These are phyloP conservation scores for Machaerirhynchus nigripectus DNA, from an alignment of 2,113 vertebrate species.

Conservation along the genomic window DNA sequence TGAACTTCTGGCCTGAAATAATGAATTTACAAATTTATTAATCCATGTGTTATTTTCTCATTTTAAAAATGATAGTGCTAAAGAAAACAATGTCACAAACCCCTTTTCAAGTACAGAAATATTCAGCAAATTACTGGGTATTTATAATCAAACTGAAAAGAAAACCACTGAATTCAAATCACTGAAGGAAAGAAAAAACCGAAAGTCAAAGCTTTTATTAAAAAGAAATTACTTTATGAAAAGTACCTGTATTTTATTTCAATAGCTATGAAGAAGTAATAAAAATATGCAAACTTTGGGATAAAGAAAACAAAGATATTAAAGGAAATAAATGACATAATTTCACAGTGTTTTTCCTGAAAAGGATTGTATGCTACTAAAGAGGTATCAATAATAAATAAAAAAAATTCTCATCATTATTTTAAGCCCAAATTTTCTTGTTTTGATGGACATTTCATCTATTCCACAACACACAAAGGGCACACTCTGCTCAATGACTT, in stretches of 20 bases:
- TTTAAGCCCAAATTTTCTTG: neutral
- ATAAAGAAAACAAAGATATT: neutral
- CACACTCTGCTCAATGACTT: neutral
- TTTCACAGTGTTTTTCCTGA: neutral
- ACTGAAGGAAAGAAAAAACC: neutral
- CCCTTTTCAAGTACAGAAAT: neutral
- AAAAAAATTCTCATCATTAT: neutral
- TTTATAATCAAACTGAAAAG: neutral
- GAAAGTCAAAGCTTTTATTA: neutral
- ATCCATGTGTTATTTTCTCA: neutral
- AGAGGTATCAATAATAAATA: neutral
- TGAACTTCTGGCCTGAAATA: neutral
- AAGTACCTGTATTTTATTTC: neutral
- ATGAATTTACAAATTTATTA: neutral
- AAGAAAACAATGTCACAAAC: neutral
- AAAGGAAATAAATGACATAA: neutral
- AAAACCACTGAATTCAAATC: neutral
- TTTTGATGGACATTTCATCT: neutral
- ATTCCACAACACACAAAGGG: neutral
- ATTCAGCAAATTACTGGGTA: neutral
- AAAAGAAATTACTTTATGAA: neutral
- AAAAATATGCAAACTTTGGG: neutral
- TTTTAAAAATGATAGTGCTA: neutral
- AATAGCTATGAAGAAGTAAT: neutral
- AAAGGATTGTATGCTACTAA: neutral